A percentile compares a stretch with the other conserved stretches of the same genome.
phyloP scores from a whole-genome alignment of 92 coral and sea anemone genomes.

The Paramuricea clavata region DNA sequence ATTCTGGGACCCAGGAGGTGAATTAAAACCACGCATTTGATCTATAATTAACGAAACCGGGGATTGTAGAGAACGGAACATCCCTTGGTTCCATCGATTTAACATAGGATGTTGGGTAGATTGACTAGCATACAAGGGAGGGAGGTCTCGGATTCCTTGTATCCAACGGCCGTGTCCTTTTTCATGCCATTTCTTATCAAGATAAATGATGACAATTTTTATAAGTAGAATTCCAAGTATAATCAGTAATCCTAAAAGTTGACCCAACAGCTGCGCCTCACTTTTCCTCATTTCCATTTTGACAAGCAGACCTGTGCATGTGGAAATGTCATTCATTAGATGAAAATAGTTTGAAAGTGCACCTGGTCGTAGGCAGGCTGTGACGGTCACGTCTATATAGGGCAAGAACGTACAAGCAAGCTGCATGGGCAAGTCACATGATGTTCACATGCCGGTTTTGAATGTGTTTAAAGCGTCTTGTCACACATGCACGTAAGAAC shows the following conservation, averaged over 20 bases:
- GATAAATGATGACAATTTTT: constrained; percentile 1
- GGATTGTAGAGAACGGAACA: not conserved
- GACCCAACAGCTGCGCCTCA: constrained; percentile 14
- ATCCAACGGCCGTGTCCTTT: not conserved
- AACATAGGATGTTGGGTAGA: not conserved
- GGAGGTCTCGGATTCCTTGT: constrained; percentile 5
- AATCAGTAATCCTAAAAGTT: constrained; percentile 10
- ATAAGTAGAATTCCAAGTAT: not conserved
- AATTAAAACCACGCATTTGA: not conserved
- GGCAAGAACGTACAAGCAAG: too few relatives aligned
- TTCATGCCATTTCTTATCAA: constrained; percentile 28
- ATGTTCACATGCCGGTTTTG: too few relatives aligned
- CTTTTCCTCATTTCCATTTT: not conserved
- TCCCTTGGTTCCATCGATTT: not conserved
- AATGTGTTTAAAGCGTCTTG: too few relatives aligned
- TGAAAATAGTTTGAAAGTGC: too few relatives aligned
- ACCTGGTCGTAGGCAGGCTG: too few relatives aligned
- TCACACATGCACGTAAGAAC: too few relatives aligned
- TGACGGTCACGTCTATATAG: too few relatives aligned
- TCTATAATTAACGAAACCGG: not conserved
- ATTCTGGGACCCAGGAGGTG: not conserved
- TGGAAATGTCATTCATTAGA: too few relatives aligned
- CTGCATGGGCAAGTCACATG: too few relatives aligned
- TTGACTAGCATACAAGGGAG: constrained; percentile 13
- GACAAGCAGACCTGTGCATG: not conserved